phyloP scores from a whole-genome alignment of 2,888 invertebrate species.

The Chromoteleia sp. region DNA sequence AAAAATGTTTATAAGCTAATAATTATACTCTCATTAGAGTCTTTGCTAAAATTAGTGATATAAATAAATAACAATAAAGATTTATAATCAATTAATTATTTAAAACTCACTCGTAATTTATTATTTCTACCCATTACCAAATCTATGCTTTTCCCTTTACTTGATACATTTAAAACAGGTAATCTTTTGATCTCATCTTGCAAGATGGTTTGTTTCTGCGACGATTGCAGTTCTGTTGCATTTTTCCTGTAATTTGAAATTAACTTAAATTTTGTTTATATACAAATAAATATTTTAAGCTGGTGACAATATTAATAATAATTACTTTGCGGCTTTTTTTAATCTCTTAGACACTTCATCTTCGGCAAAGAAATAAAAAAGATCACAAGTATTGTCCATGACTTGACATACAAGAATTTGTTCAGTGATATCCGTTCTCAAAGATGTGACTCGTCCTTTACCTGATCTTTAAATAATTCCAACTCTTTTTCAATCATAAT shows the following conservation, averaged over 20 bases:
- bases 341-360: conserved; percentile 92
- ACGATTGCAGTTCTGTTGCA: conserved; percentile 79
- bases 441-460: conserved; percentile 91
- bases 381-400: conserved; percentile 91
- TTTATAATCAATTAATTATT: conserved; percentile 3
- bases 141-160: conserved; percentile 90
- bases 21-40: too few relatives aligned
- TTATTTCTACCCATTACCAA: conserved; percentile 89
- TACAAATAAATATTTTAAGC: too few relatives aligned
- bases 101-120: conserved; percentile 87
- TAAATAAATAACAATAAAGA: conserved; percentile 9
- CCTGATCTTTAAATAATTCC: conserved; percentile 83
- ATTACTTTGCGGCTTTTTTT: conserved; percentile 85
- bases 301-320: too few relatives aligned
- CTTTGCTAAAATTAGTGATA: too few relatives aligned
- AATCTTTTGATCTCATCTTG: conserved; percentile 91
- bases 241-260: conserved; percentile 63
- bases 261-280: conserved; percentile 4
- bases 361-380: conserved; percentile 92
- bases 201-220: conserved; percentile 84
- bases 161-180: conserved; percentile 87
- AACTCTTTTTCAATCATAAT: conserved; percentile 86
- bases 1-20: too few relatives aligned
- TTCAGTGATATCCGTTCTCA: conserved; percentile 90
- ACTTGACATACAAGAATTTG: conserved; percentile 93